Base-by-base conservation (phyloP, 2,113 vertebrate species). In the Sialia sialis region DNA sequence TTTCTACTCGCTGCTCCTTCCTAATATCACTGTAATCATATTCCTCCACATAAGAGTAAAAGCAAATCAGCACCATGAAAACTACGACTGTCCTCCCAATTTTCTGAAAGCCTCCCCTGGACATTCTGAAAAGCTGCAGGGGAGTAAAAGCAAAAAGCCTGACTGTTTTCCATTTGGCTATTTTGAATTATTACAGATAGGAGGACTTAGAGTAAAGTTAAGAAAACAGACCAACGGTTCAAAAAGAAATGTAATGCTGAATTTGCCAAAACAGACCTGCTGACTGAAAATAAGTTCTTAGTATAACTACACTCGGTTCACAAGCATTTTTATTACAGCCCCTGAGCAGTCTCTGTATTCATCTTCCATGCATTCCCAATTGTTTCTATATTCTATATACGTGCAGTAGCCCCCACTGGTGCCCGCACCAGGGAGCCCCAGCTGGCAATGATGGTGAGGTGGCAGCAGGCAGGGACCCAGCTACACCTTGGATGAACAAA, bases 371-470 rank as follows among this genome's bases (percentile, higher is more conserved):
- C 6, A 3, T 30, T 67, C 36, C 44, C 29, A 2, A 16, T 14
- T 6, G 2, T 34, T 79, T 83, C 48, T 34, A 8, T 7, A 5
- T 27, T 58, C 36, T 17, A 0, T 8, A 6, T 6, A 5, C 4
- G 4, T 5, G 16, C 54, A 41, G 51, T 9, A 72, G 17, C 8
- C 29, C 27, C 17, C 26, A 5, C 0, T 18, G 16, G 46, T 8
- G 16, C 10, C 43, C 4, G 3, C 46, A 41, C 16, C 16, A 12
- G 60, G 36, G 49, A 73, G 11, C 19, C 22, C 29, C 2, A 48
- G 32, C 17, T 34, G 30, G 25, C 56, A 1, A 0, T 2, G 55
- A 63, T 25, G 25, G 43, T 17, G 36, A 12, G 4, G 10, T 4
- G 20, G 30, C 64, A 80, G 69, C 59, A 23, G 38, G 14, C 2